Evolutionary conservation across 2,797 vertebrate species (phyloP), one percentile per base, ranked within the genome.

Genomic region (Falco peregrinus): DNA sequence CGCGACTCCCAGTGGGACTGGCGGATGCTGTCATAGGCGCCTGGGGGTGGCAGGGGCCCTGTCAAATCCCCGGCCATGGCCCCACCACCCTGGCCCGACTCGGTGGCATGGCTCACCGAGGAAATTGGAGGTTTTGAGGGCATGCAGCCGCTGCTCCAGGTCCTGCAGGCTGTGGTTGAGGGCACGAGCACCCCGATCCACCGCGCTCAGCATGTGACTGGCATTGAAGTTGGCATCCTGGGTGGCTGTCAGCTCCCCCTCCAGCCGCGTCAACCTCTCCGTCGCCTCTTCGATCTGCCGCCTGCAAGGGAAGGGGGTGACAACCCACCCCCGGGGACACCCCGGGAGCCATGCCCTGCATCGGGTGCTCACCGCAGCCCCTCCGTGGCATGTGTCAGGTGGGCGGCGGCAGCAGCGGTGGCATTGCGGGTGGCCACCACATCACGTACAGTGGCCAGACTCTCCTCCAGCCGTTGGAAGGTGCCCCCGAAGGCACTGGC

Each of bases 81-180:
- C 35, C 59, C 3, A 1, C 12, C 0, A 0, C 31, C 26, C 35
- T 0, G 0, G 37, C 43, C 11, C 1, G 1, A 26, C 39, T 90
- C 37, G 53, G 41, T 8, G 3, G 25, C 11, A 2, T 1, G 1
- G 68, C 98, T 98, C 94, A 99, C 99, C 99, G 1, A 99, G 96
- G 97, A 99, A 99, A 97, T 99, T 99, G 12, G 99, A 99, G 95
- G 99, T 99, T 97, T 99, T 99, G 33, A 99, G 98, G 71, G 98
- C 35, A 12, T 99, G 98, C 61, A 99, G 98, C 60, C 98, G 98
- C 70, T 89, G 98, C 83, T 98, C 98, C 20, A 99, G 98, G 96
- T 99, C 98, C 86, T 98, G 97, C 63, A 99, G 98, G 7, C 99
- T 99, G 73, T 99, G 98, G 93, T 99, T 99, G 31, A 99, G 98